Evolutionary conservation across 2,113 vertebrate genomes (phyloP).

Genomic region (Dolichotis patagonum): DNA sequence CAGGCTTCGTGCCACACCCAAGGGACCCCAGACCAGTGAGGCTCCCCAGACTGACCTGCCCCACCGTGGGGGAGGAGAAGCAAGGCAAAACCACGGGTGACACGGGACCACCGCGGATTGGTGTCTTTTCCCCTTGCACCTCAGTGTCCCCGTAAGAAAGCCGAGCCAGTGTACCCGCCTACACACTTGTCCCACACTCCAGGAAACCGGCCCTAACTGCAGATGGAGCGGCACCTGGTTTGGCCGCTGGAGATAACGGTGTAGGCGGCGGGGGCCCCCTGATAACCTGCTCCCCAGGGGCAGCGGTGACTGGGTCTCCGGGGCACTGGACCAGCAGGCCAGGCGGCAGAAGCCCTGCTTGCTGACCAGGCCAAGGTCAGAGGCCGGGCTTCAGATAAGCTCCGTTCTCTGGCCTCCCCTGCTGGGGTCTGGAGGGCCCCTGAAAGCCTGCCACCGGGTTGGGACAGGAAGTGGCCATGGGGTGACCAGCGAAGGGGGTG

Average conservation of each 20-base stretch:
- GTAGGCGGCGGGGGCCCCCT: neutral
- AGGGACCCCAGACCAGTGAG: neutral
- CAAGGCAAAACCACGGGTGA: neutral
- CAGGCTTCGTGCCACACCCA: neutral
- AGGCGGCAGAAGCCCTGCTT: neutral
- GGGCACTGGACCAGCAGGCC: neutral
- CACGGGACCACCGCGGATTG: neutral
- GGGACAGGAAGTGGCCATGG: constrained; percentile 31
- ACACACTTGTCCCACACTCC: neutral
- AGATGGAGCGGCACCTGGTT: neutral
- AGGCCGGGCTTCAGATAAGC: neutral
- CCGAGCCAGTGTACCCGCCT: fast-evolving
- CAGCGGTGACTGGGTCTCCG: neutral
- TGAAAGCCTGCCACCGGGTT: constrained; percentile 45
- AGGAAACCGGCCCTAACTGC: neutral
- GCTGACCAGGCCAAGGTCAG: constrained; percentile 37
- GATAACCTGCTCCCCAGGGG: neutral
- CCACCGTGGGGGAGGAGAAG: neutral
- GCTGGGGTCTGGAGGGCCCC: neutral
- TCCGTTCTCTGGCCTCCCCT: neutral
- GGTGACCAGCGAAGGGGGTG: neutral
- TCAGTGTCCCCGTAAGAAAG: neutral
- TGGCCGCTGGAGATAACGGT: neutral
- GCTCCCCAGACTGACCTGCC: neutral
- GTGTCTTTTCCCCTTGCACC: neutral